Evolutionary conservation across 2,113 vertebrate species (phyloP), one percentile per base, ranked within the genome.

Genomic region (Protomyctophum bolini): DNA sequence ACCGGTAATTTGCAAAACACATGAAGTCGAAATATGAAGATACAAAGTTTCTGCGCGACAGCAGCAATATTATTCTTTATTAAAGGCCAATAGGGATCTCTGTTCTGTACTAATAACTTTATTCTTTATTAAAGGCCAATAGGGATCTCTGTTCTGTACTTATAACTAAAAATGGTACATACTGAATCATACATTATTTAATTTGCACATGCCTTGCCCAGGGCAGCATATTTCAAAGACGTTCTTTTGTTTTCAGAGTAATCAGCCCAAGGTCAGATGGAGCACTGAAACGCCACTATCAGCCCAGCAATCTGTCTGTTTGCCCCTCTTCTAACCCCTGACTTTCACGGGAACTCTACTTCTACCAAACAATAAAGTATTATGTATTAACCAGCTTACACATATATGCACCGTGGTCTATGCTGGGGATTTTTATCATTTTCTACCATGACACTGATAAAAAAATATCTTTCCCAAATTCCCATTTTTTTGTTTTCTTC

Each of bases 221-320:
- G 66, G 71, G 72, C 77, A 59, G 69, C 77, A 64, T 56, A 70
- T 79, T 85, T 85, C 77, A 79, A 78, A 72, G 86, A 83, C 63
- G 78, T 78, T 83, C 85, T 89, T 89, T 87, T 87, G 85, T 85
- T 88, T 91, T 82, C 85, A 87, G 68, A 82, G 80, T 87, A 87
- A 86, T 87, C 83, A 64, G 86, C 81, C 77, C 76, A 85, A 91
- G 84, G 87, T 90, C 88, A 89, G 79, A 80, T 28, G 72, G 66
- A 83, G 86, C 76, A 76, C 82, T 86, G 86, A 88, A 88, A 86
- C 61, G 6, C 76, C 28, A 73, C 81, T 90, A 91, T 91, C 86
- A 85, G 83, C 64, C 45, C 61, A 75, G 66, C 29, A 60, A 89
- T 90, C 85, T 88, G 70, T 85, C 77, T 87, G 72, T 74, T 72